Evolutionary conservation across 2,888 invertebrate genomes (phyloP), one percentile per base, ranked within the genome.

Genomic region (Drosophila gaucha): DNA sequence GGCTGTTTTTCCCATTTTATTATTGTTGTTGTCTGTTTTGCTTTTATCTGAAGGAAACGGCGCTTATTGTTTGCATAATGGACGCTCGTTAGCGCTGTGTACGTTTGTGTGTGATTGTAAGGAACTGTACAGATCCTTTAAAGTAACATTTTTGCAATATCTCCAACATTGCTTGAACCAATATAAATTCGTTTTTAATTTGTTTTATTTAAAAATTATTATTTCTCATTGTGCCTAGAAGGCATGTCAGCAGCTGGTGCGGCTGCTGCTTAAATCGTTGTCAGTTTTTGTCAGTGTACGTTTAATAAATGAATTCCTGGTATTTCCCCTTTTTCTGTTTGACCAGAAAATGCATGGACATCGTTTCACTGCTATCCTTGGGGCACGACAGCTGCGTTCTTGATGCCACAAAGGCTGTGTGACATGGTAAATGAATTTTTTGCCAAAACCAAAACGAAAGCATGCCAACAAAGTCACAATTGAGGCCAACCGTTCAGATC

Each of bases 111-210:
- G 62, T 30, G 39, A 44, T 47, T 60, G 52, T 26, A 47, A 43
- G 41, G 50, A 31, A 26, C 22, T 33, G 28, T 10, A 8, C 6
- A 18, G 28, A 57, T 60, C 39, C 51, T 35, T 70, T 50, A 67
- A 68, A 68, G 64, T 41, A 63, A 44, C 46, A 43, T 51, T 63
- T 58, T 47, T 60, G 60, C 60, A 60, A 58, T 52, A 47, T 30
- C 24, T 8, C 14, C 5, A 14, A 33, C 18, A 67, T 74, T 77
- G 80, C 79, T 89, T 90, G 88, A 90, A 90, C 86, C 89, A 88
- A 90, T 89, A 90, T 86, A 90, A 91, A 91, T 91, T 90, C 73
- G 85, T 89, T 91, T 91, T 91, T 91, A 91, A 91, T 91, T 91
- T 91, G 88, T 89, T 72, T 78, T 78, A 63, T 63, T 66, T 68